Conservation (phyloP, 2,888 invertebrate genomes). For the Rotaria macrura region DNA sequence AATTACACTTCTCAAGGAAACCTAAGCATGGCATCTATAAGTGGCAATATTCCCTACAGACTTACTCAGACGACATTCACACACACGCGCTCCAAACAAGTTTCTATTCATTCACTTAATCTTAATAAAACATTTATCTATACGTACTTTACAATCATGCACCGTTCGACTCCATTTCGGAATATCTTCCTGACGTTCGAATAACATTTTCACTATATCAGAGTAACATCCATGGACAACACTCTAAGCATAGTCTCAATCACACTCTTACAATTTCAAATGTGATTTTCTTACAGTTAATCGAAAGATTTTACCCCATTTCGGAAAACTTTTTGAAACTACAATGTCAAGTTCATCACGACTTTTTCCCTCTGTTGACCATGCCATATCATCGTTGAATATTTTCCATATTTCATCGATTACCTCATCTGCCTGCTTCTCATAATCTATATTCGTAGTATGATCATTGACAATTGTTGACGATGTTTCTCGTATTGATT, state of each 20-base stretch:
- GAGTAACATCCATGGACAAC: not conserved
- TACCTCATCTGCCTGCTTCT: not conserved
- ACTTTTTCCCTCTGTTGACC: conserved; percentile 16
- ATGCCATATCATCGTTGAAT: not conserved
- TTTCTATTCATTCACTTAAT: no score
- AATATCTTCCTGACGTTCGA: not conserved
- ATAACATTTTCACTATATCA: not conserved
- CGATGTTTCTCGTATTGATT: not conserved
- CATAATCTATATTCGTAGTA: not conserved
- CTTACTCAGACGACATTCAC: no score
- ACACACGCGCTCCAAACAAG: no score
- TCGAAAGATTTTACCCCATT: conserved; percentile 24
- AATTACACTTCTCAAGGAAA: no score
- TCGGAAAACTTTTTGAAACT: conserved; percentile 21
- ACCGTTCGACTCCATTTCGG: conserved; percentile 9
- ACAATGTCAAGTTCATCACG: not conserved
- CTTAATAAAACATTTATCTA: no score
- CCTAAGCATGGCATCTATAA: no score
- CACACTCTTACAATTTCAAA: not conserved
- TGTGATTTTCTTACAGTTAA: conserved; percentile 18
- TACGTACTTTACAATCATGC: not conserved
- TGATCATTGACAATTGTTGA: not conserved
- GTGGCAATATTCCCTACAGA: no score
- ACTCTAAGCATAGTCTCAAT: not conserved
- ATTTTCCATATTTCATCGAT: conserved; percentile 7